These are phyloP conservation scores for Micropterix aruncella DNA, from an alignment of 2,888 invertebrate species.

Conservation along the genomic window DNA sequence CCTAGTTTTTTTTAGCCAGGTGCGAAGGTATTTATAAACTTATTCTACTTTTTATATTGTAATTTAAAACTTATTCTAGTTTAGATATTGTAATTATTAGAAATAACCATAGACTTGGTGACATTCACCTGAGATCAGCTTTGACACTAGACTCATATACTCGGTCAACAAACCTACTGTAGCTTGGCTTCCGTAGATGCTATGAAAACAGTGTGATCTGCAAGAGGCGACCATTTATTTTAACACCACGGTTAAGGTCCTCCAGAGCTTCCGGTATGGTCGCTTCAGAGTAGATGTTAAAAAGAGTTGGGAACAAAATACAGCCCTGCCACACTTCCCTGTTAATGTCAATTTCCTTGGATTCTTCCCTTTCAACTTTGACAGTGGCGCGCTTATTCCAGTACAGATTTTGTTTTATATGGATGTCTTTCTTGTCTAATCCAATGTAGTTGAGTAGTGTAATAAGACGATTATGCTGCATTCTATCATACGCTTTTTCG, in stretches of 20 bases:
- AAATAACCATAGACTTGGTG: background rate
- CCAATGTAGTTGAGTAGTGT: background rate
- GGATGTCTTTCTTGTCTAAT: constrained; percentile 1
- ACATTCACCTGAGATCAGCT: background rate
- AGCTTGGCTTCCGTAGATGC: too few species aligned
- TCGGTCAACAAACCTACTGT: too few species aligned
- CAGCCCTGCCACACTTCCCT: background rate
- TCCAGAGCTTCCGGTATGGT: background rate
- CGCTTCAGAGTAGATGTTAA: too few species aligned
- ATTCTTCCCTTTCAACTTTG: background rate
- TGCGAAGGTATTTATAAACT: too few species aligned
- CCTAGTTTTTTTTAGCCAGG: too few species aligned
- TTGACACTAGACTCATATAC: background rate
- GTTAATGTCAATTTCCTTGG: too few species aligned
- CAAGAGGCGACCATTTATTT: background rate
- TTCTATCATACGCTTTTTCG: background rate
- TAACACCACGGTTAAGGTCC: too few species aligned
- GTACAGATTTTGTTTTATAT: too few species aligned
- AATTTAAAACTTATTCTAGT: too few species aligned
- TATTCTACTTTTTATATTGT: too few species aligned
- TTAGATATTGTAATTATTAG: background rate
- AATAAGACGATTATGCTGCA: too few species aligned
- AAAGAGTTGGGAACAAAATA: background rate
- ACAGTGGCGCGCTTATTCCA: background rate
- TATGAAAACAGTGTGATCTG: background rate